A percentile compares a stretch with the other conserved stretches of the same genome.
Conservation (phyloP, 2,113 vertebrate species). For the Larimichthys polyactis region DNA sequence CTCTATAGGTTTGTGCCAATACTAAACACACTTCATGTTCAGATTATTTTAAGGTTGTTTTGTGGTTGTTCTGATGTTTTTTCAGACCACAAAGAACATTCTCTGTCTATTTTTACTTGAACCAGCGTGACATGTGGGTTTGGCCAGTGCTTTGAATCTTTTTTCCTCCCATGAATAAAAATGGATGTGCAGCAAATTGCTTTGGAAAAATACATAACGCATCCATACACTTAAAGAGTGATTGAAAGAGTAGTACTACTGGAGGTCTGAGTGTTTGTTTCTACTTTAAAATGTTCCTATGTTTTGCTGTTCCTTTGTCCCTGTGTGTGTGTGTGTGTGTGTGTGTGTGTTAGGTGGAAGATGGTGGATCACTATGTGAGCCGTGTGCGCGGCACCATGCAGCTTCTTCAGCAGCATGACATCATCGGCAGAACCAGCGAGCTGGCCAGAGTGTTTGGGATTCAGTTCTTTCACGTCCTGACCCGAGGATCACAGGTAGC, state of each 20-base stretch:
- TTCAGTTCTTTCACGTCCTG: constrained; percentile 97
- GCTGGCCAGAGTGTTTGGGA: constrained; percentile 96
- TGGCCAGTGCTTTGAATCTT: neutral
- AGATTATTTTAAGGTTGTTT: neutral
- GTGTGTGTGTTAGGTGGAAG: constrained; percentile 89
- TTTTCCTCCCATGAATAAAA: neutral
- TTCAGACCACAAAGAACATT: neutral
- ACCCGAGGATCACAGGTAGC: constrained; percentile 92
- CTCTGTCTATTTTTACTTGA: neutral
- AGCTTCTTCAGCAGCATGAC: constrained; percentile 93
- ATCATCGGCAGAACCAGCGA: constrained; percentile 97
- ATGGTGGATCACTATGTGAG: constrained; percentile 95
- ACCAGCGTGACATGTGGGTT: neutral
- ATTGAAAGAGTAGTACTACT: neutral
- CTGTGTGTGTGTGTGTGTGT: neutral
- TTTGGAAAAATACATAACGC: neutral
- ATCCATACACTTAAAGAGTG: neutral
- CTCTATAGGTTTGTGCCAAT: constrained; percentile 88
- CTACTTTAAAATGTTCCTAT: neutral
- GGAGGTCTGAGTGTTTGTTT: neutral
- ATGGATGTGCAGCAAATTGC: neutral
- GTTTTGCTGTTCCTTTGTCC: neutral
- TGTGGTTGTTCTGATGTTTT: neutral
- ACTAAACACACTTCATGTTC: neutral
- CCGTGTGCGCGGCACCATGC: constrained; percentile 90